Conservation (phyloP, 2,113 vertebrate genomes). For the Gopherus evgoodei region DNA sequence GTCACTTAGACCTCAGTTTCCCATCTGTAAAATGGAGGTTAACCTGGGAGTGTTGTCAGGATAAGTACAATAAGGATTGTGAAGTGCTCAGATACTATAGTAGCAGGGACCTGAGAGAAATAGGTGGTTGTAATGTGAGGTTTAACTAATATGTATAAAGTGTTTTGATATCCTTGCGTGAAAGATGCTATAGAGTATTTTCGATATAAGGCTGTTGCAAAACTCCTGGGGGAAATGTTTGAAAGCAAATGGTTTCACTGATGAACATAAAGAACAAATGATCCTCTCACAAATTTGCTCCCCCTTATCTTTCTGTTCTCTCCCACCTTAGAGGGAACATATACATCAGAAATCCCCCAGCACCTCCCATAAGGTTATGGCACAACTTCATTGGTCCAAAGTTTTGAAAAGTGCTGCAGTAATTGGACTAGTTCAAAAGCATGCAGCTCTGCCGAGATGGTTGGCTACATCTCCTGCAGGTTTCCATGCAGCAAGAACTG, state of each 20-base stretch:
- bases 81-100: neutral
- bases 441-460: neutral
- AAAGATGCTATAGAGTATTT: neutral
- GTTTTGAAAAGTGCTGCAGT: constrained; percentile 35
- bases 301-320: neutral
- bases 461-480: constrained; percentile 23
- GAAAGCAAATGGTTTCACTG: neutral
- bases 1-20: neutral
- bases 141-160: neutral
- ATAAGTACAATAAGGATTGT: neutral
- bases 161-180: neutral
- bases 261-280: neutral
- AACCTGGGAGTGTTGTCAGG: neutral
- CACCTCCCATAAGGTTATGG: neutral
- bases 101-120: neutral
- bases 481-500: neutral
- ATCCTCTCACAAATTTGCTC: accelerated
- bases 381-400: constrained; percentile 9
- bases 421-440: neutral
- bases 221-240: constrained; percentile 15
- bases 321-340: constrained; percentile 32
- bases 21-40: neutral
- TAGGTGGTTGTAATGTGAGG: neutral
- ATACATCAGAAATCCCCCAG: neutral
- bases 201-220: neutral